A percentile compares a stretch with the other conserved stretches of the same genome.
Evolutionary conservation across 2,113 vertebrate species (phyloP).

Genomic region (Trogon melanurus): DNA sequence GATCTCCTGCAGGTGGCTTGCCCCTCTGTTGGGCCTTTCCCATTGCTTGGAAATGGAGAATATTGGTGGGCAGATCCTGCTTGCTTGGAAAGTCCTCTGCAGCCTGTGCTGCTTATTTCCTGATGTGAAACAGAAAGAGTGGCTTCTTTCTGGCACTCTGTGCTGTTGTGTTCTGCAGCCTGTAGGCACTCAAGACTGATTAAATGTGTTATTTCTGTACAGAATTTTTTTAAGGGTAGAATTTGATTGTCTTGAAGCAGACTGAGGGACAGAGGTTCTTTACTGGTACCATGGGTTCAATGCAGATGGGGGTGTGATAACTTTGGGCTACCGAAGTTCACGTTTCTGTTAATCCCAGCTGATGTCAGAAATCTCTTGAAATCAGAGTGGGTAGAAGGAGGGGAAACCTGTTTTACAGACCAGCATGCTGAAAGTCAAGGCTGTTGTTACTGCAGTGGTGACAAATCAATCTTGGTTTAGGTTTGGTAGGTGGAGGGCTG

Average conservation of each 20-base stretch:
- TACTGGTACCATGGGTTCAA: neutral
- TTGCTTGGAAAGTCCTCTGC: neutral
- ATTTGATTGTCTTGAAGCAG: neutral
- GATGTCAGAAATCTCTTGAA: neutral
- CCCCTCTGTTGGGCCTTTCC: neutral
- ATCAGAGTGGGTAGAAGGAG: neutral
- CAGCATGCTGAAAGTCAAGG: neutral
- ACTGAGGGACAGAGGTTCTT: neutral
- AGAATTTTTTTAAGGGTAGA: neutral
- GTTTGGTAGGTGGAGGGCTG: neutral
- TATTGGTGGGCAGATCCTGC: fast-evolving
- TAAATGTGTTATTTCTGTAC: neutral
- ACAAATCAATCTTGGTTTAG: neutral
- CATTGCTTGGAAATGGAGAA: neutral
- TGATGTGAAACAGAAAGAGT: neutral
- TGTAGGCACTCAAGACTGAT: neutral
- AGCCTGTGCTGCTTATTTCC: neutral
- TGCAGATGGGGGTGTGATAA: neutral
- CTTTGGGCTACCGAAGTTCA: neutral
- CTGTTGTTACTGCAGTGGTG: neutral
- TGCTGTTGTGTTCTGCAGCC: neutral
- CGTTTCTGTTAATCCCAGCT: neutral
- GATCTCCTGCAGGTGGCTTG: neutral
- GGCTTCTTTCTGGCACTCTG: neutral
- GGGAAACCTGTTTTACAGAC: neutral